Percentiles rank a stretch among this genome's conserved stretches.
phyloP scores from a whole-genome alignment of 2,888 invertebrate genomes.

The Euphydryas editha region DNA sequence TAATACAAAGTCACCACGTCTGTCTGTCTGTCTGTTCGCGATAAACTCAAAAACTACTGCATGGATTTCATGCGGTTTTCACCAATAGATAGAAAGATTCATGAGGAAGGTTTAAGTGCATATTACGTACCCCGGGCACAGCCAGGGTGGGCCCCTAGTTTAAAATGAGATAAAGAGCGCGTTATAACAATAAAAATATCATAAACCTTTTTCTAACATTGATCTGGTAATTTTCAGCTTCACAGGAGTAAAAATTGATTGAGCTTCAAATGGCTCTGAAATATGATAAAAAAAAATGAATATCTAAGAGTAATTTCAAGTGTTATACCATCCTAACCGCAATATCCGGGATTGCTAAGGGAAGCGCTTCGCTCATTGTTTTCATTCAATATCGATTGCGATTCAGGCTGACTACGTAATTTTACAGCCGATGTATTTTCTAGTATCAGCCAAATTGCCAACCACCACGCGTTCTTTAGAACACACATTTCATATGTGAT shows the following conservation, averaged over 20 bases:
- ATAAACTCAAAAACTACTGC: too few species aligned
- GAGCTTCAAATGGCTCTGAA: background rate
- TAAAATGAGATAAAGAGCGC: too few species aligned
- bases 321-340: conserved; percentile 12
- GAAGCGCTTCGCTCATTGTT: conserved; percentile 35
- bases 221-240: background rate
- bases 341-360: conserved; percentile 13
- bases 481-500: background rate
- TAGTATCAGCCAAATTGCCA: conserved; percentile 4
- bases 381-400: conserved; percentile 44
- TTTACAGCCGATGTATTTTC: conserved; percentile 37
- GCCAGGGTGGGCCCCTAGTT: too few species aligned
- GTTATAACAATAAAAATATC: too few species aligned
- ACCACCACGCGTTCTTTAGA: background rate
- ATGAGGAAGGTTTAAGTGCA: too few species aligned
- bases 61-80: too few species aligned
- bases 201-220: background rate
- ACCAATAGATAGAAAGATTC: too few species aligned
- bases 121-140: too few species aligned
- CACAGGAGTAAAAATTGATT: background rate
- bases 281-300: conserved; percentile 4
- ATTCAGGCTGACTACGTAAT: conserved; percentile 38
- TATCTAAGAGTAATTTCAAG: conserved; percentile 2
- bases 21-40: too few species aligned
- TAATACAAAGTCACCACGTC: too few species aligned